phyloP scores from a whole-genome alignment of 2,888 invertebrate genomes.

The Polyommatus iphigenia region DNA sequence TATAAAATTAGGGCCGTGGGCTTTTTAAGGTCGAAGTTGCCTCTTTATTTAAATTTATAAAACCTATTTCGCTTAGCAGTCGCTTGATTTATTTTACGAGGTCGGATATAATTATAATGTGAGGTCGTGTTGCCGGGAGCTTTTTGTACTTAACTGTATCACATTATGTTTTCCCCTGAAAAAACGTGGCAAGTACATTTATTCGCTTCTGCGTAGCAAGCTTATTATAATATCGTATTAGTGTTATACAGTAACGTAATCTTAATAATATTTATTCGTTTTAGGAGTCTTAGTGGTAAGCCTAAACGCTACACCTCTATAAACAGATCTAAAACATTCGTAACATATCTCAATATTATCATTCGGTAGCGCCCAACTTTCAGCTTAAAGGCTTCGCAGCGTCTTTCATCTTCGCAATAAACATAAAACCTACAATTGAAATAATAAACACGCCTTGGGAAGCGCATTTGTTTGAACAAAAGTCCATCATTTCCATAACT shows the following conservation, averaged over 20 bases:
- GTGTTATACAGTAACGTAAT: neutral
- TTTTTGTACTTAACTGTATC: neutral
- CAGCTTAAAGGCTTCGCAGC: neutral
- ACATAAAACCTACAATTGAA: conserved; percentile 20
- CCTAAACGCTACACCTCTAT: too few species aligned
- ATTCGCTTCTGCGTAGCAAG: too few species aligned
- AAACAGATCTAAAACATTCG: neutral
- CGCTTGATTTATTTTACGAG: conserved; percentile 44
- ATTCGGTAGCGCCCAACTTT: neutral
- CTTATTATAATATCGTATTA: neutral
- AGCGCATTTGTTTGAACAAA: conserved; percentile 30
- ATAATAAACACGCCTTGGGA: conserved; percentile 25
- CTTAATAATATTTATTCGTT: too few species aligned
- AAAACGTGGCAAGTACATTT: neutral
- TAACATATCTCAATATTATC: neutral
- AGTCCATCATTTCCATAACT: conserved; percentile 32
- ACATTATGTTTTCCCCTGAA: neutral
- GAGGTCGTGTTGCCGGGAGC: conserved; percentile 39
- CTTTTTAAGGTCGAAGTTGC: conserved; percentile 39
- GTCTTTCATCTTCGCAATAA: neutral
- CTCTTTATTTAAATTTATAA: conserved; percentile 44
- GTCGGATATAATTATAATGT: conserved; percentile 44
- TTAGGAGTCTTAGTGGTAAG: too few species aligned
- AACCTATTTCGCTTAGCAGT: conserved; percentile 43
- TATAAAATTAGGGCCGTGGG: conserved; percentile 38